Conservation (phyloP, 2,113 vertebrate species). For the Saimiri boliviensis region DNA sequence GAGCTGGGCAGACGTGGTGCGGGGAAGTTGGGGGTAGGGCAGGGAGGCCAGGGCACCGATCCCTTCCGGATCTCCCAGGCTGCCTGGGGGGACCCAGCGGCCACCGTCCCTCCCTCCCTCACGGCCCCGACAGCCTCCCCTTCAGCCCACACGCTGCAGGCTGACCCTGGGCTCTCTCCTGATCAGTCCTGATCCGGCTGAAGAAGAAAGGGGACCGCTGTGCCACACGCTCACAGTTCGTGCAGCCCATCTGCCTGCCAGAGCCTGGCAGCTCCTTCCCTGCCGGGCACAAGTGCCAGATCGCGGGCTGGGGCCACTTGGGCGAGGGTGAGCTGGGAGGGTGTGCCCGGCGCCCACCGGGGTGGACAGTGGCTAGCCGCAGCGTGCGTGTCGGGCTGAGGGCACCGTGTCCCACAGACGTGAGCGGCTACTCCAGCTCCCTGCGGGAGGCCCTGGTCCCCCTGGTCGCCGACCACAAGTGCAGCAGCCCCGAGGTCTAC, state of each 20-base stretch:
- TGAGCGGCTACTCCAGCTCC: conserved; percentile 82
- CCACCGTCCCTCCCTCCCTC: not conserved
- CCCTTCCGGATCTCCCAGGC: not conserved
- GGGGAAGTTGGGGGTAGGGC: too few relatives aligned
- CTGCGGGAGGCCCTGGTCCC: conserved; percentile 90
- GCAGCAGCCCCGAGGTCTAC: conserved; percentile 90
- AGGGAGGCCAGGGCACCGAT: not conserved
- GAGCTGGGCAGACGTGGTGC: fast-evolving
- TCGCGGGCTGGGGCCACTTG: conserved; percentile 94
- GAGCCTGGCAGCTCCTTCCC: conserved; percentile 85
- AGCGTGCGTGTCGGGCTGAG: fast-evolving
- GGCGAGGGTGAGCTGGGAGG: conserved; percentile 88
- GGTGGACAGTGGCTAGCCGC: fast-evolving
- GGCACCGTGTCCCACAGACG: not conserved
- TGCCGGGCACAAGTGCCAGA: conserved; percentile 87
- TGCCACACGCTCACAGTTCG: conserved; percentile 89
- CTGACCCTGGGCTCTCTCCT: conserved; percentile 13
- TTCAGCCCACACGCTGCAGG: fast-evolving
- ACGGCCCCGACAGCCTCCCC: not conserved
- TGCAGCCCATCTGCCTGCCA: conserved; percentile 94
- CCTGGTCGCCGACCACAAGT: conserved; percentile 87
- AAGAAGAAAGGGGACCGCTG: conserved; percentile 91
- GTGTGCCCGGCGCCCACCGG: fast-evolving
- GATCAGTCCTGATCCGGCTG: conserved; percentile 92
- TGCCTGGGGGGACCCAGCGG: fast-evolving